A percentile compares a stretch with the other conserved stretches of the same genome.
Evolutionary conservation across 2,113 vertebrate species (phyloP).

Genomic region (Odontesthes bonariensis): DNA sequence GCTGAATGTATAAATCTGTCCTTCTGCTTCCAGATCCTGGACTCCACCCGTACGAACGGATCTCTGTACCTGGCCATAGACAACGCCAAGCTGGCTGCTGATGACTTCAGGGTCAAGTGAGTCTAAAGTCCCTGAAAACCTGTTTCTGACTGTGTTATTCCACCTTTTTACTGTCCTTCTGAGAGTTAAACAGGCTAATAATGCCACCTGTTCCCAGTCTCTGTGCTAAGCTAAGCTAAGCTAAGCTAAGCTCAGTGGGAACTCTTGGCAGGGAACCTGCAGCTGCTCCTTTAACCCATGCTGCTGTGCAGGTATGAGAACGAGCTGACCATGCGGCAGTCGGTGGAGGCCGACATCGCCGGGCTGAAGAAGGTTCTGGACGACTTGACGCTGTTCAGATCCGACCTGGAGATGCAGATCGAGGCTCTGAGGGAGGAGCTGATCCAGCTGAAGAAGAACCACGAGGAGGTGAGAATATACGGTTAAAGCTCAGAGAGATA

Average conservation of each 20-base stretch:
- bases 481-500: too few species aligned
- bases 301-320: conserved; percentile 83
- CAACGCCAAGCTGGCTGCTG: conserved; percentile 84
- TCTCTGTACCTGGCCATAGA: conserved; percentile 79
- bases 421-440: conserved; percentile 79
- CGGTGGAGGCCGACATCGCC: conserved; percentile 86
- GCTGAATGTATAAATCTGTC: not conserved
- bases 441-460: conserved; percentile 78
- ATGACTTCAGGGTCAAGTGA: conserved; percentile 86
- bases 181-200: too few species aligned
- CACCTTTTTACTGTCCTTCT: not conserved
- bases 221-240: too few species aligned
- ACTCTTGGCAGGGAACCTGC: too few species aligned
- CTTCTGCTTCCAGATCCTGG: conserved; percentile 69
- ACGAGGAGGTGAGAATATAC: conserved; percentile 74
- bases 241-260: too few species aligned
- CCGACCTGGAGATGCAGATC: conserved; percentile 78
- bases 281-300: too few species aligned
- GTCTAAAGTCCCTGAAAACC: not conserved
- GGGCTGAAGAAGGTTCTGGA: conserved; percentile 83
- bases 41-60: conserved; percentile 71
- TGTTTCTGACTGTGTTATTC: too few species aligned
- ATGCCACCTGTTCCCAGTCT: too few species aligned
- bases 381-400: conserved; percentile 74
- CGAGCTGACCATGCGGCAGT: conserved; percentile 86